Evolutionary conservation across 2,113 vertebrate species (phyloP), one percentile per base, ranked within the genome.

Genomic region (Actenoides hombroni): DNA sequence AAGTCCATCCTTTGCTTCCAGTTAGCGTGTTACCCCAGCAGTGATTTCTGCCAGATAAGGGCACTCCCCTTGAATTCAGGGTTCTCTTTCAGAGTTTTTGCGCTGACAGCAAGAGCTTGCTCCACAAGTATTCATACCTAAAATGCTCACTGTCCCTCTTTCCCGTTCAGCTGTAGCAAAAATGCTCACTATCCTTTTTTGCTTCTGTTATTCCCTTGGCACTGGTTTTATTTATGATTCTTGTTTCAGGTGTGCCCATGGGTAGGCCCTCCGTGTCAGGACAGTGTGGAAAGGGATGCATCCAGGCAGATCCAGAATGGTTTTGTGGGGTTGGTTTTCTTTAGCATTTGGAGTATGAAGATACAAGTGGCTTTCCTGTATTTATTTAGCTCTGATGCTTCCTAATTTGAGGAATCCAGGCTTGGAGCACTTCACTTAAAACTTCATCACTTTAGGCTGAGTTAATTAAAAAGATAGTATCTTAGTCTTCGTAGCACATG

Each of bases 381-480:
- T 77, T 91, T 82, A 53, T 71, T 86, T 68, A 83, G 33, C 25
- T 69, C 20, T 84, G 29, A 40, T 61, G 61, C 11, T 79, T 93
- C 61, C 57, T 91, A 46, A 68, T 71, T 71, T 81, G 60, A 92
- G 51, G 56, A 93, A 29, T 71, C 26, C 48, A 44, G 51, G 33
- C 23, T 6, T 64, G 40, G 64, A 75, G 46, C 2, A 24, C 73
- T 69, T 60, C 33, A 21, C 28, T 74, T 93, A 46, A 88, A 91
- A 80, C 49, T 40, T 28, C 59, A 26, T 54, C 39, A 28, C 48
- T 96, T 92, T 29, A 68, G 68, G 23, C 60, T 68, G 64, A 81
- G 42, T 90, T 91, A 93, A 94, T 94, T 96, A 51, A 90, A 86
- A 88, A 74, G 67, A 80, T 63, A 73, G 4, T 51, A 86, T 88